Evolutionary conservation across 2,888 invertebrate species (phyloP).

Genomic region (Taphrorychus bicolor): DNA sequence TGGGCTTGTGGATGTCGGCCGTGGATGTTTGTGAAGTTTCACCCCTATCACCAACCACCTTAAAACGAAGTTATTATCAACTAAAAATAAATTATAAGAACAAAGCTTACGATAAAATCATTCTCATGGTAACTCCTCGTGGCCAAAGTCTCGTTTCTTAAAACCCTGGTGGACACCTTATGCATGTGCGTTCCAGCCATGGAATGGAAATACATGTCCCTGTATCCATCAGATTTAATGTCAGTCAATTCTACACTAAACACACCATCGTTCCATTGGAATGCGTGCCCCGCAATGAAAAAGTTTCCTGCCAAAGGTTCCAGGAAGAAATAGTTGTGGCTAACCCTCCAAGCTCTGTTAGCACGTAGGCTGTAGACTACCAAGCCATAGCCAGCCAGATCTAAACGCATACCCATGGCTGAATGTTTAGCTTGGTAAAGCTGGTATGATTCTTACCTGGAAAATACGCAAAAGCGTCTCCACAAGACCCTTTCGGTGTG

Average conservation of each 20-base stretch:
- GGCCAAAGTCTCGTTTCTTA: slow-evolving; percentile 65
- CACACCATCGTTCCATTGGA: slow-evolving; percentile 83
- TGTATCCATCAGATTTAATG: slow-evolving; percentile 62
- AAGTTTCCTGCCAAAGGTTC: slow-evolving; percentile 74
- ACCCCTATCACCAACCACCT: slow-evolving; percentile 72
- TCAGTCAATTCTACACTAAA: slow-evolving; percentile 74
- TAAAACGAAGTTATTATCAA: background rate
- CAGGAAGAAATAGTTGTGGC: slow-evolving; percentile 77
- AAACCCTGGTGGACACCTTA: slow-evolving; percentile 69
- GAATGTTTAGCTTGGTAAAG: no score
- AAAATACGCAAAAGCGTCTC: slow-evolving; percentile 73
- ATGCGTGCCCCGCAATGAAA: slow-evolving; percentile 70
- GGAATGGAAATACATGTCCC: slow-evolving; percentile 77
- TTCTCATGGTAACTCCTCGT: slow-evolving; percentile 63
- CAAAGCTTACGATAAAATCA: slow-evolving; percentile 62
- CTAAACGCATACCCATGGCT: slow-evolving; percentile 32
- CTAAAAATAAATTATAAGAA: background rate
- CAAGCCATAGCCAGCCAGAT: slow-evolving; percentile 66
- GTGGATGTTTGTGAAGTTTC: slow-evolving; percentile 71
- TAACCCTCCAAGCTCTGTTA: slow-evolving; percentile 68
- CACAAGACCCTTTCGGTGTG: slow-evolving; percentile 65
- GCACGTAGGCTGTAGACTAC: slow-evolving; percentile 59
- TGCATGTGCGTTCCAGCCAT: slow-evolving; percentile 78
- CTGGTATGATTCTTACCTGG: no score
- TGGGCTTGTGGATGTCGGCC: slow-evolving; percentile 68